Evolutionary conservation across 2,888 invertebrate species (phyloP), one percentile per base, ranked within the genome.

Genomic region (Carcina quercana): DNA sequence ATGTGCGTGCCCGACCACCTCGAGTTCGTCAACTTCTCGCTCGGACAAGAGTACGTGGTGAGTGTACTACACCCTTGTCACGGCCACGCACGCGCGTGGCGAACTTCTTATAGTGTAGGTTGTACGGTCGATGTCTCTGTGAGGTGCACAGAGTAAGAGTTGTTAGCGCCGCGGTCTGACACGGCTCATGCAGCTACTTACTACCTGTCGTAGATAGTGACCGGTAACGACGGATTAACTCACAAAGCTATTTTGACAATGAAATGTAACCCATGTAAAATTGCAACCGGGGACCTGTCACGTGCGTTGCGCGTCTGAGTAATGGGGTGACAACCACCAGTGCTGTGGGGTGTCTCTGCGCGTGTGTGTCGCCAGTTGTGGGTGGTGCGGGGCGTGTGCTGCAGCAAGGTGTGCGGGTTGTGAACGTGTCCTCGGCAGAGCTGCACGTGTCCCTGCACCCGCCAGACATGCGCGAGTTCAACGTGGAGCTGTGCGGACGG

Each of bases 21-120:
- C 2, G 50, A 65, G 12, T 78, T 79, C 36, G 36, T 78, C 31
- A 75, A 79, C 49, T 79, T 74, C 38, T 56, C 53, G 2, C 34
- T 74, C 8, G 78, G 78, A 21, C 42, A 59, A 1, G 26, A 54
- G 8, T 48, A 76, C 30, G 59, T 63, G 46, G 78, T 79, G 35
- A 48, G 42, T 28, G 6, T 12, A 1, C 8, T 20, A 3, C n/a
- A 6, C 10, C n/a, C n/a, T n/a, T n/a, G n/a, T n/a, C n/a, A n/a
- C 20, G 20, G n/a, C n/a, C 21, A 10, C 8, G 5, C 21, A 6
- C 5, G 21, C 5, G 5, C 21, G 8, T 21, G 8, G 21, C 5
- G 5, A 21, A 10, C 21, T 19, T 8, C n/a, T 19, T 2, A 8
- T 2, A 3, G 7, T n/a, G 20, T 19, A 19, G 20, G 7, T 3